These are phyloP conservation scores for Spialia ferax DNA, from an alignment of 2,888 invertebrate genomes.

Conservation along the genomic window DNA sequence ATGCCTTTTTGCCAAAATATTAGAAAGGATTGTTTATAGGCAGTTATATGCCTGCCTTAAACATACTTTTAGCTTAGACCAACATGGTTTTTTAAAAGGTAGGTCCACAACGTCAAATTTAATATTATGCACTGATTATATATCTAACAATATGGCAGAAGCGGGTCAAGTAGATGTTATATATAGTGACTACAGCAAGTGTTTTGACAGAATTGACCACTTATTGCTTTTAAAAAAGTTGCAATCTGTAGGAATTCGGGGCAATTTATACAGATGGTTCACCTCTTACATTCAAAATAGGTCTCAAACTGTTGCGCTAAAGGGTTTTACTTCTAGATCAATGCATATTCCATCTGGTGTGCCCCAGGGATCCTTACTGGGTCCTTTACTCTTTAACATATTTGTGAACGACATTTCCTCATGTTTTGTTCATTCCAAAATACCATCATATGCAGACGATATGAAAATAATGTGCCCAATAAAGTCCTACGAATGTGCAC, in stretches of 20 bases:
- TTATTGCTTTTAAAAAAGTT: background rate
- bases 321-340: too few relatives aligned
- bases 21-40: too few relatives aligned
- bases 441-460: too few relatives aligned
- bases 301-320: too few relatives aligned
- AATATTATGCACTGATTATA: background rate
- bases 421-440: too few relatives aligned
- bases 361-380: background rate
- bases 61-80: background rate
- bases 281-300: too few relatives aligned
- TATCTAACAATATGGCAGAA: background rate
- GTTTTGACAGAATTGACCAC: background rate
- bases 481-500: background rate
- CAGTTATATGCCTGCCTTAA: too few relatives aligned
- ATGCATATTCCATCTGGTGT: too few relatives aligned
- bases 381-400: background rate
- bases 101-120: background rate
- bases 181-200: background rate
- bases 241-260: background rate
- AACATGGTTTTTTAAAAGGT: background rate
- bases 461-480: background rate
- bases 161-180: background rate
- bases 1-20: too few relatives aligned
- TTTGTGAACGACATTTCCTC: background rate
- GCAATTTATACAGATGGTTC: background rate